These are phyloP conservation scores for Rambutsinella grinnellia DNA, from an alignment of 2,888 invertebrate species.

Conservation along the genomic window DNA sequence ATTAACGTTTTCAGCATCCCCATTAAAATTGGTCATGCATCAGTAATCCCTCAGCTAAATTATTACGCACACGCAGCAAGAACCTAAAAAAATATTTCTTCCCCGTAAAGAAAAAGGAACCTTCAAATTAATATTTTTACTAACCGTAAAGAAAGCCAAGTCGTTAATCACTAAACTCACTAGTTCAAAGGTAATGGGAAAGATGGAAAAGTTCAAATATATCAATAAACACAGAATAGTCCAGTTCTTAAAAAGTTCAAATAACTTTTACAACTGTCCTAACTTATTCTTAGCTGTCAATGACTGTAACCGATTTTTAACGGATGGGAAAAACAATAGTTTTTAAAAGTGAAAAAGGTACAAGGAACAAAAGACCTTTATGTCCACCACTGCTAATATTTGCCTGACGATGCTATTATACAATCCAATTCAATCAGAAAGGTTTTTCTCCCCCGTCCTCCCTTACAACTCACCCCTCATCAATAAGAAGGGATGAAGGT, in stretches of 20 bases:
- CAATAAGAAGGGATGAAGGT: conserved; percentile 19
- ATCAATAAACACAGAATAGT: not conserved
- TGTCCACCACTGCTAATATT: conserved; percentile 39
- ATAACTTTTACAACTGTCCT: conserved; percentile 24
- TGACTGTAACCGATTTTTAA: conserved; percentile 44
- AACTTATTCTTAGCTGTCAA: conserved; percentile 46
- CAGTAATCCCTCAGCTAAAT: conserved; percentile 44
- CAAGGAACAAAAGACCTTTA: conserved; percentile 32
- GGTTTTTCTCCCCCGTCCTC: not conserved
- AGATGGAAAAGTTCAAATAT: not conserved
- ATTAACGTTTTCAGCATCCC: conserved; percentile 48
- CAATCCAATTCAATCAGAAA: conserved; percentile 32
- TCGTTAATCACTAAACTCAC: conserved; percentile 44
- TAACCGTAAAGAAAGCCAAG: conserved; percentile 14
- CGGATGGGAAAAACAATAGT: conserved; percentile 40
- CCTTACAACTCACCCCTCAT: conserved; percentile 8
- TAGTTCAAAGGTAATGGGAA: not conserved
- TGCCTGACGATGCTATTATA: conserved; percentile 42
- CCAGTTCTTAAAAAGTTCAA: conserved; percentile 20
- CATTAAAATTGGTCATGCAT: conserved; percentile 55
- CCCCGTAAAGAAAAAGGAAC: not conserved
- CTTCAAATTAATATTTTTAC: conserved; percentile 14
- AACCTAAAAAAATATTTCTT: not conserved
- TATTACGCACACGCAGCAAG: conserved; percentile 44
- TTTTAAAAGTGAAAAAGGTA: conserved; percentile 22